Base-by-base conservation (phyloP, 2,797 vertebrate species). In the Hoplostethus mediterraneus region DNA sequence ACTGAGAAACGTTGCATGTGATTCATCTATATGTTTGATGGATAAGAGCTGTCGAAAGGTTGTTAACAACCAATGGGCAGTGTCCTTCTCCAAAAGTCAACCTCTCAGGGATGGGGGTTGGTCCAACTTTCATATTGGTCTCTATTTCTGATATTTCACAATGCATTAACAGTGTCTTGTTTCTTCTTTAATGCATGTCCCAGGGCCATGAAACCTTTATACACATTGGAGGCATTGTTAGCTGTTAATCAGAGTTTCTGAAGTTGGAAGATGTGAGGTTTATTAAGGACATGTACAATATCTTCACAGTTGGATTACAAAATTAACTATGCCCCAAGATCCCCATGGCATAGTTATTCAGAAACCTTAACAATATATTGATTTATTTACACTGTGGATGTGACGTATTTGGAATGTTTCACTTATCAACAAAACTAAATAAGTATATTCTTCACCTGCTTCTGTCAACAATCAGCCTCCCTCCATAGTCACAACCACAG, bases 401-500 rank as follows among this genome's bases (percentile, higher is more conserved):
- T 30, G 31, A 54, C 33, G 30, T 28, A 42, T 28, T 72, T 71
- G 67, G 31, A 60, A 75, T 71, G 56, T 70, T 71, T 81, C 63
- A 49, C 12, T 42, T 52, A 52, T 60, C 38, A 52, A 40, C 5
- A 8, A 30, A 53, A 48, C 42, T 81, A 52, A 77, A 52, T 21
- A 64, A 40, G 55, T 44, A 57, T 49, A 67, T 64, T 73, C 61
- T 73, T 64, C 51, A 63, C 44, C 52, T 21, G 45, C 7, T 62
- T 65, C 17, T 75, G 55, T 75, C 57, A 60, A 79, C 53, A 47
- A 76, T 77, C 44, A 21, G 21, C 77, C 42, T 40, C 36, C 59
- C 31, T 58, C 3, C 44, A 30, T 38, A 66, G 28, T 44, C 28
- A 73, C 71, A 71, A 56, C 55, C 55, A 64, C 65, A 84, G 54